Conservation (phyloP, 1,140 invertebrate genomes). For the Pachypsylla venusta region DNA sequence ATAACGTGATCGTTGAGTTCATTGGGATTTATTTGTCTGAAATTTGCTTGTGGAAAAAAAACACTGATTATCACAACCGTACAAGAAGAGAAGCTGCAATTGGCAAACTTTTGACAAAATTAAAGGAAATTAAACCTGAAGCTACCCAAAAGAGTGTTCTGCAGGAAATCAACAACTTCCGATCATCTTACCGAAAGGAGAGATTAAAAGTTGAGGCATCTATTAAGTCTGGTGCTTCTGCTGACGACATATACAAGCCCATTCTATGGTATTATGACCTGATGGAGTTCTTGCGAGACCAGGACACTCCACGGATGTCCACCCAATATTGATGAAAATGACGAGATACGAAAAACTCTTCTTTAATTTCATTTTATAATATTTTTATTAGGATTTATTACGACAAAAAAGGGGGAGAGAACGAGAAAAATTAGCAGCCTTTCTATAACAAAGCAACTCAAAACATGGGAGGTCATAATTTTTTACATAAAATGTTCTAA, state of each 20-base stretch:
- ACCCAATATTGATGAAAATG: conserved; percentile 16
- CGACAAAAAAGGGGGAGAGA: too few species aligned
- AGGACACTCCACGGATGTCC: conserved; percentile 18
- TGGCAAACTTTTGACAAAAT: conserved; percentile 23
- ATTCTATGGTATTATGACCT: conserved; percentile 22
- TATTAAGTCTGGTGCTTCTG: conserved; percentile 18
- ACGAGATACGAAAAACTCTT: conserved; percentile 16
- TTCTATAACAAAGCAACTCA: too few species aligned
- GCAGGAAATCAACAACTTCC: conserved; percentile 28
- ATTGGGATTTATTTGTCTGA: conserved; percentile 25
- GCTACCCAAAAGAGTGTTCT: conserved; percentile 22
- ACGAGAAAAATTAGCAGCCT: too few species aligned
- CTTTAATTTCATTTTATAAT: background rate
- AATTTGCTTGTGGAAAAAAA: conserved; percentile 27
- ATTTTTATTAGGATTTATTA: too few species aligned
- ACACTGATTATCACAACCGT: conserved; percentile 26
- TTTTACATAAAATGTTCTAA: too few species aligned
- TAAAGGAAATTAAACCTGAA: conserved; percentile 24
- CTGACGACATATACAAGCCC: conserved; percentile 20
- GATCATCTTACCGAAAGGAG: conserved; percentile 25
- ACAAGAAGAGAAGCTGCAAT: conserved; percentile 25
- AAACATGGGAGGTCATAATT: too few species aligned
- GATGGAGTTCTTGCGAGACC: conserved; percentile 19
- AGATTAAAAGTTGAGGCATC: conserved; percentile 20
- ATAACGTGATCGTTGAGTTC: too few species aligned